Conservation (phyloP, 2,888 invertebrate species). For the Electrophaes corylata region DNA sequence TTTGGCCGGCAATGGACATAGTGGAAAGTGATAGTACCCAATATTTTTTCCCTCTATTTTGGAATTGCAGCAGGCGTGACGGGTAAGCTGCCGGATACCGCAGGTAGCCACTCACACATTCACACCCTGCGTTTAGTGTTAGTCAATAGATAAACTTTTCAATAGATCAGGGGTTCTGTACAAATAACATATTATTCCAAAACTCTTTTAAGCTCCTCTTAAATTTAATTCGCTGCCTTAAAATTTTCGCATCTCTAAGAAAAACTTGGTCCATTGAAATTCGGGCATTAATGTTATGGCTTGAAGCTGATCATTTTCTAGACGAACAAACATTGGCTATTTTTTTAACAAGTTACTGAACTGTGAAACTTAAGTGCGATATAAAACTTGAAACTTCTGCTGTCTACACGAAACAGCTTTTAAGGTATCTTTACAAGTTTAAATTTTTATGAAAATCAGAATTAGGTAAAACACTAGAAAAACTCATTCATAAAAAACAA, state of each 20-base stretch:
- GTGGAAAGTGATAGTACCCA: constrained; percentile 59
- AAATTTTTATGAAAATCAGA: too few species aligned
- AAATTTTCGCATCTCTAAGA: constrained; percentile 31
- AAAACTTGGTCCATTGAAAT: constrained; percentile 32
- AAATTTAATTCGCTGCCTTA: constrained; percentile 13
- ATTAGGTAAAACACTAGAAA: too few species aligned
- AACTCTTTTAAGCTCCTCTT: not conserved
- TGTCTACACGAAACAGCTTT: constrained; percentile 4
- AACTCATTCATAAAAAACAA: too few species aligned
- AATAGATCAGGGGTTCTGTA: constrained; percentile 42
- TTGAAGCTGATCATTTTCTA: constrained; percentile 25
- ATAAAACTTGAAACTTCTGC: constrained; percentile 14
- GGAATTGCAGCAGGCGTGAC: constrained; percentile 63
- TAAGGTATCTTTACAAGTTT: not conserved
- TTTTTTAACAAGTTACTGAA: constrained; percentile 24
- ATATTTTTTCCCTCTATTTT: constrained; percentile 64
- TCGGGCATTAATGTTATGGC: constrained; percentile 27
- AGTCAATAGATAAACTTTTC: constrained; percentile 51
- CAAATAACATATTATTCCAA: constrained; percentile 15
- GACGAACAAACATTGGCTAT: constrained; percentile 12
- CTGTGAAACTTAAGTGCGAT: constrained; percentile 18
- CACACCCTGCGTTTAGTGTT: constrained; percentile 52
- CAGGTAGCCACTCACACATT: constrained; percentile 77
- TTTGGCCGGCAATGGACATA: constrained; percentile 59
- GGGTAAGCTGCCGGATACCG: constrained; percentile 70